Evolutionary conservation across 1,140 invertebrate genomes (phyloP), one percentile per base, ranked within the genome.

Genomic region (Trissolcus basalis): DNA sequence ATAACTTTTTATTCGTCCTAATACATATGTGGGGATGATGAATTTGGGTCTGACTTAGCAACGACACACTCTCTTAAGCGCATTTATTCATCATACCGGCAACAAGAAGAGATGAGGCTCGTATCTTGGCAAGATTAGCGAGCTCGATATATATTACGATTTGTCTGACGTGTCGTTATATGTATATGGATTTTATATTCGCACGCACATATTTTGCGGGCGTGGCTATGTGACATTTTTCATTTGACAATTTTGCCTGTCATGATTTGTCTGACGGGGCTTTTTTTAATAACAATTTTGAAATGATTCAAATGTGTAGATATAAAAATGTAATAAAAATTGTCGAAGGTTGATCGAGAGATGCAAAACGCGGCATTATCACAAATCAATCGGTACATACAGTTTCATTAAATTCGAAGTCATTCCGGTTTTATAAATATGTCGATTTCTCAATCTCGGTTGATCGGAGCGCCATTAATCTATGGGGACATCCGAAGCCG

Each of bases 171-270:
- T 55, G 65, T 78, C 70, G 65, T 78, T 80, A 78, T 58, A 27
- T 27, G 19, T 27, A 60, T 69, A 65, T 78, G 76, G 72, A 78
- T 76, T 76, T 76, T 70, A 65, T 59, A 45, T 53, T 73, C 54
- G 55, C 71, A 74, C 67, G 71, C 71, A 76, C 64, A 60, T 61
- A 71, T 70, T 72, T 50, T 19, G 49, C 76, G 56, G 72, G 72
- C 68, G 76, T 74, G 75, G 76, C 64, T 59, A 19, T 27, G 13
- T 53, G 6, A 27, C 71, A 72, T 76, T 80, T 76, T 68, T 73
- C 76, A 78, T 78, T 60, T 54, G 54, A 78, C 68, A 77, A 77
- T 80, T 78, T 73, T 63, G 75, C 71, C 72, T 73, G 72, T 76
- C n/a, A n/a, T n/a, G n/a, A n/a, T n/a, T n/a, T n/a, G n/a, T n/a